Conservation (phyloP, 2,113 vertebrate genomes). For the Spheniscus mendiculus region DNA sequence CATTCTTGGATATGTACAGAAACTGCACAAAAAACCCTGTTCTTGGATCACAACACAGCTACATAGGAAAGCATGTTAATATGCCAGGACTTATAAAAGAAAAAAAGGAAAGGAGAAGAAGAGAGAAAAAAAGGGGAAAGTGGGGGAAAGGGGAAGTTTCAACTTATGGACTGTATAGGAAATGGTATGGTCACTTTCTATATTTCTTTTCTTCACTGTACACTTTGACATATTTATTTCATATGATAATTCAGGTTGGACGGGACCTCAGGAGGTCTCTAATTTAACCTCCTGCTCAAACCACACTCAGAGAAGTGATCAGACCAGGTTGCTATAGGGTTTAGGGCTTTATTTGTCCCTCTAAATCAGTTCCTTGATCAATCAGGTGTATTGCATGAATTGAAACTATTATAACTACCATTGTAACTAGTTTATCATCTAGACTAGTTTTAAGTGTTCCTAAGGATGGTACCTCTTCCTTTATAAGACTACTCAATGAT, state of each 20-base stretch:
- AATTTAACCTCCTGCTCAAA: not conserved
- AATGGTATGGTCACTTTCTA: not conserved
- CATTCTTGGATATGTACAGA: not conserved
- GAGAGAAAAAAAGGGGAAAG: not conserved
- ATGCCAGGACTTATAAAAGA: not conserved
- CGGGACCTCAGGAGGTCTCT: rapidly evolving
- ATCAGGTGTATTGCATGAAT: not conserved
- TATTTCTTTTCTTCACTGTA: not conserved
- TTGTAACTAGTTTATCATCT: not conserved
- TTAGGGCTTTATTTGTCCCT: not conserved
- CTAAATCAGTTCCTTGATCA: not conserved
- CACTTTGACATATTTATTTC: not conserved
- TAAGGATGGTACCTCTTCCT: not conserved
- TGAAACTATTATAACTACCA: not conserved
- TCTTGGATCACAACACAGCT: not conserved
- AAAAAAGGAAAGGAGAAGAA: not conserved
- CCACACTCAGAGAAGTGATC: not conserved
- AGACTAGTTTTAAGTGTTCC: not conserved
- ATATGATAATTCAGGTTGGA: not conserved
- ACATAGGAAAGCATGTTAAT: not conserved
- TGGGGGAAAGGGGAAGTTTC: rapidly evolving
- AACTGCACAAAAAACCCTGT: not conserved
- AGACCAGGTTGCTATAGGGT: not conserved
- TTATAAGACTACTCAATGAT: not conserved
- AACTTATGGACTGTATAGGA: not conserved